Percentiles rank a stretch among this genome's conserved stretches.
Evolutionary conservation across 2,113 vertebrate genomes (phyloP).

Genomic region (Percopsis transmontana): DNA sequence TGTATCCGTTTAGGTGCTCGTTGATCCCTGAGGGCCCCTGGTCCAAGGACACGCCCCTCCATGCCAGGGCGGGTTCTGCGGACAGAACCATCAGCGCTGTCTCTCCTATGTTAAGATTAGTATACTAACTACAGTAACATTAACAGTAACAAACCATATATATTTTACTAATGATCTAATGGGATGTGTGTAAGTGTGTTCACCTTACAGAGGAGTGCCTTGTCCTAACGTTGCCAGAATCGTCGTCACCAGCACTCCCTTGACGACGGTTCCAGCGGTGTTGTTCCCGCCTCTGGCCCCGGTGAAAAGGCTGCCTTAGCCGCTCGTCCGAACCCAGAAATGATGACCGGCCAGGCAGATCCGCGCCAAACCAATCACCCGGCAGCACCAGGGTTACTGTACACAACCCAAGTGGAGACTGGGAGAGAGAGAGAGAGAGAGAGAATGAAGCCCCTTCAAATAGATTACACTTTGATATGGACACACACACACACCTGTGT

Average conservation of each 20-base stretch:
- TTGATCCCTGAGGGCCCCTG: conserved; percentile 16
- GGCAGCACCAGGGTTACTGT: conserved; percentile 41
- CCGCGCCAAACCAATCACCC: conserved; percentile 58
- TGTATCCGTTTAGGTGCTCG: conserved; percentile 51
- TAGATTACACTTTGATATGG: not conserved
- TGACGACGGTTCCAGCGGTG: not conserved
- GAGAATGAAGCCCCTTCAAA: not conserved
- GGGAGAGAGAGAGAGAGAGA: not conserved
- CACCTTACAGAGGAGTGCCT: conserved; percentile 23
- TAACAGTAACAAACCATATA: too few species aligned
- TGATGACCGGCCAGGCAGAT: conserved; percentile 3
- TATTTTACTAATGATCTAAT: too few species aligned
- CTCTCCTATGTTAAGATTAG: not conserved
- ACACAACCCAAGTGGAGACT: too few species aligned
- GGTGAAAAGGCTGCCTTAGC: conserved; percentile 19
- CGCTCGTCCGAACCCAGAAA: conserved; percentile 24
- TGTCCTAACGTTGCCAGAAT: too few species aligned
- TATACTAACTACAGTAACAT: too few species aligned
- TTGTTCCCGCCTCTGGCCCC: conserved; percentile 19
- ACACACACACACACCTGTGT: conserved; percentile 55
- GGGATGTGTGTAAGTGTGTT: too few species aligned
- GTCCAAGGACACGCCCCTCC: conserved; percentile 11
- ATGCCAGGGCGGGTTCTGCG: conserved; percentile 26
- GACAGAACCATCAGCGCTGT: too few species aligned
- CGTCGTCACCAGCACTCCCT: not conserved